Evolutionary conservation across 2,888 invertebrate genomes (phyloP).

Genomic region (Brachyptera risi): DNA sequence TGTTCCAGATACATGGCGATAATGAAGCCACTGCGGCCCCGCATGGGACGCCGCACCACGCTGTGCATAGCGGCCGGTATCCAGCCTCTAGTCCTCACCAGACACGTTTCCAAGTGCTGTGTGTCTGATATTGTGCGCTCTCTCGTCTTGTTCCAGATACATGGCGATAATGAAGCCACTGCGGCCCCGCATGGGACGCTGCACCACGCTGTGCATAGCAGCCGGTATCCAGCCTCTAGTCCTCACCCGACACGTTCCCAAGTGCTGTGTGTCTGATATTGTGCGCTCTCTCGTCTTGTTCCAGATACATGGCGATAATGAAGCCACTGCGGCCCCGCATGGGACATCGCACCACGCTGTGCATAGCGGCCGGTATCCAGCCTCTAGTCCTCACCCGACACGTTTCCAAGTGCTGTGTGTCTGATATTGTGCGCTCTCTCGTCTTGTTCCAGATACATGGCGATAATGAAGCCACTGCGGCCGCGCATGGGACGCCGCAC

Average conservation of each 20-base stretch:
- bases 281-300: neutral
- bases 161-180: neutral
- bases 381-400: neutral
- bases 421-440: neutral
- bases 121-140: no score
- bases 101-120: neutral
- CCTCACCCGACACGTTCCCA: neutral
- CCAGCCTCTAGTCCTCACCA: neutral
- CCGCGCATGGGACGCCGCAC: neutral
- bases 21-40: neutral
- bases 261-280: neutral
- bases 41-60: neutral
- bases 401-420: neutral
- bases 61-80: neutral
- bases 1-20: neutral
- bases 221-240: neutral
- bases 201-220: neutral
- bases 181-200: neutral
- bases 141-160: neutral
- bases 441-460: neutral
- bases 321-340: neutral
- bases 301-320: neutral
- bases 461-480: neutral
- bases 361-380: neutral
- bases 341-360: neutral